Evolutionary conservation across 2,888 invertebrate species (phyloP).

Genomic region (Brachyopa scutellaris): DNA sequence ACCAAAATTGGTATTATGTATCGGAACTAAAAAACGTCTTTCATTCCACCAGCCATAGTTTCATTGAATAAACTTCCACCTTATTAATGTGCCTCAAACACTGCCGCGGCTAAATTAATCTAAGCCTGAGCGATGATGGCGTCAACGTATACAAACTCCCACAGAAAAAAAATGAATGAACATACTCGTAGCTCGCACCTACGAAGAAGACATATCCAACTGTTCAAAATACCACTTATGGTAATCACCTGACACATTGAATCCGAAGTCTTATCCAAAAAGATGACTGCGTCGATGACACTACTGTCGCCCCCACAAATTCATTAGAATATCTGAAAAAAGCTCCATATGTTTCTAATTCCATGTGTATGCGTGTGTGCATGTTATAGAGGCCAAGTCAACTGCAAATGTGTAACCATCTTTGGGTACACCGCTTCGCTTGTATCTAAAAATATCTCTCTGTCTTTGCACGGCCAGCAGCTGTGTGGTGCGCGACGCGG

Average conservation of each 20-base stretch:
- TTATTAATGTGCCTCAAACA: constrained; percentile 12
- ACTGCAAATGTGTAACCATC: constrained; percentile 56
- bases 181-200: too few species aligned
- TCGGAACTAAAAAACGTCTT: background rate
- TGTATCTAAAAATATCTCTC: constrained; percentile 60
- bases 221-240: constrained; percentile 43
- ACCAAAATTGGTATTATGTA: background rate
- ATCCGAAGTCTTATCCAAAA: background rate
- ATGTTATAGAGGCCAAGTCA: background rate
- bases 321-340: constrained; percentile 13
- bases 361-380: too few species aligned
- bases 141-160: constrained; percentile 16
- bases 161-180: constrained; percentile 15
- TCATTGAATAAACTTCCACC: constrained; percentile 72
- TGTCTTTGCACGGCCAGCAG: constrained; percentile 47
- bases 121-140: constrained; percentile 15
- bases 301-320: constrained; percentile 37
- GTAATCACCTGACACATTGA: constrained; percentile 40
- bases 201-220: constrained; percentile 3
- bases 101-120: background rate
- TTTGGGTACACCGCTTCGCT: constrained; percentile 24
- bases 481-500: constrained; percentile 49
- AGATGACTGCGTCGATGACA: constrained; percentile 53
- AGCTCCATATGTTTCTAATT: too few species aligned
- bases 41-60: constrained; percentile 48